Evolutionary conservation across 2,797 vertebrate species (phyloP), one percentile per base, ranked within the genome.

Genomic region (Artibeus jamaicensis): DNA sequence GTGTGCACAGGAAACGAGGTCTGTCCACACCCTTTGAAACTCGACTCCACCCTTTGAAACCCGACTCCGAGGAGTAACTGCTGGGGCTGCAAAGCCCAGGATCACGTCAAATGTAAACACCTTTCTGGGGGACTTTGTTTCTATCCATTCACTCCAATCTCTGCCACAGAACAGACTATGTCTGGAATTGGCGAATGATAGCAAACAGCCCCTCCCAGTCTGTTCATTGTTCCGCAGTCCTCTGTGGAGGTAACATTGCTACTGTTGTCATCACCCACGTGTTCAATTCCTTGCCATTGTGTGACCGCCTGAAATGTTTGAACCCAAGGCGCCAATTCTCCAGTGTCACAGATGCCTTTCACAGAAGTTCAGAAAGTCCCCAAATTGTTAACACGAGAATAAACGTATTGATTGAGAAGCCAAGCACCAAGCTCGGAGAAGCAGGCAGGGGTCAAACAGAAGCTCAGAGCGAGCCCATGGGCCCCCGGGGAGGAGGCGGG

Each of bases 21-120:
- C 62, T 48, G 57, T 18, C 57, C 74, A 59, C 26, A 83, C 3
- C 9, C 67, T 86, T n/a, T 71, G 55, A 92, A 86, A 89, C 83
- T 59, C 32, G 39, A 39, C 21, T 86, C 74, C 44, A n/a, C n/a
- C n/a, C n/a, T n/a, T n/a, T 71, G 55, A 92, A 86, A 89, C 83
- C 59, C 32, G 39, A 39, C 21, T 86, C 74, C 44, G 59, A 34
- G 15, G 74, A 67, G 86, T 86, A 83, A 29, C 89, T 24, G 57
- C 70, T 37, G n/a, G 83, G 48, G 55, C 89, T 21, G 73, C 15
- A 32, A 62, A 84, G 24, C 5, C 26, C 3, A 12, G 4, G 55
- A 59, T 92, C 16, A 59, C 81, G 81, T 95, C 67, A 86, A 85
- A 76, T 9, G 67, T 92, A 68, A 91, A 88, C 53, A 71, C 19